phyloP scores from a whole-genome alignment of 1,140 invertebrate genomes.

The Drosophila bocqueti region DNA sequence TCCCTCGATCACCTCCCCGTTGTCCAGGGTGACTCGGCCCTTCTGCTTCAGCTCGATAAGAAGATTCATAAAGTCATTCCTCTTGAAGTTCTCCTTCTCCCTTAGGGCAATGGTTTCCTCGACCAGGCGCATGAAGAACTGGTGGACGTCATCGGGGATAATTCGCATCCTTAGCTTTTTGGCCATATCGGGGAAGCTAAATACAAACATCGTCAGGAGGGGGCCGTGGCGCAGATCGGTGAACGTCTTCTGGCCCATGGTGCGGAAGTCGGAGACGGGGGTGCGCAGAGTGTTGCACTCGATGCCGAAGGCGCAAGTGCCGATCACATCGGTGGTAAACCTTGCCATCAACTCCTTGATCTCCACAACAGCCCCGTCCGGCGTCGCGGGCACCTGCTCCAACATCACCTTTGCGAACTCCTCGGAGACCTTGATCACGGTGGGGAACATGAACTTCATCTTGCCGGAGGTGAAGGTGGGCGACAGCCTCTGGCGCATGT shows the following conservation, averaged over 20 bases:
- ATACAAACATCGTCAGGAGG: constrained; percentile 34
- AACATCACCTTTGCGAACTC: constrained; percentile 51
- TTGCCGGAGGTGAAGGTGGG: constrained; percentile 87
- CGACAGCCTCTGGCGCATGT: constrained; percentile 85
- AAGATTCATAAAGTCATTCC: constrained; percentile 87
- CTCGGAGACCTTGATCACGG: constrained; percentile 76
- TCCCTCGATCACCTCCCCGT: constrained; percentile 58
- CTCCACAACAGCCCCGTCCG: constrained; percentile 84
- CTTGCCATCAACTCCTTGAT: constrained; percentile 87
- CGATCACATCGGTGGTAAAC: constrained; percentile 88
- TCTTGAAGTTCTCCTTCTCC: constrained; percentile 85
- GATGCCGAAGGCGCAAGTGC: constrained; percentile 86
- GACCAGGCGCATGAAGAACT: constrained; percentile 86
- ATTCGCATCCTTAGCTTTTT: constrained; percentile 41
- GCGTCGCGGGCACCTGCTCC: constrained; percentile 55
- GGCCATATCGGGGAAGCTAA: constrained; percentile 65
- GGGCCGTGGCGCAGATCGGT: constrained; percentile 46
- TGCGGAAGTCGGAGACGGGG: constrained; percentile 85
- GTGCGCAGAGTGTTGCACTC: constrained; percentile 85
- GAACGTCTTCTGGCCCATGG: constrained; percentile 63
- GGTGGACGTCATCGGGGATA: constrained; percentile 80
- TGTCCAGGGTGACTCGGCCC: constrained; percentile 50
- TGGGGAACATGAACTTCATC: constrained; percentile 87
- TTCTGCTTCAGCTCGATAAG: constrained; percentile 86
- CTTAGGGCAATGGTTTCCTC: constrained; percentile 85